Percentiles rank a stretch among this genome's conserved stretches.
Evolutionary conservation across 2,797 vertebrate species (phyloP).

Genomic region (Echeneis naucrates): DNA sequence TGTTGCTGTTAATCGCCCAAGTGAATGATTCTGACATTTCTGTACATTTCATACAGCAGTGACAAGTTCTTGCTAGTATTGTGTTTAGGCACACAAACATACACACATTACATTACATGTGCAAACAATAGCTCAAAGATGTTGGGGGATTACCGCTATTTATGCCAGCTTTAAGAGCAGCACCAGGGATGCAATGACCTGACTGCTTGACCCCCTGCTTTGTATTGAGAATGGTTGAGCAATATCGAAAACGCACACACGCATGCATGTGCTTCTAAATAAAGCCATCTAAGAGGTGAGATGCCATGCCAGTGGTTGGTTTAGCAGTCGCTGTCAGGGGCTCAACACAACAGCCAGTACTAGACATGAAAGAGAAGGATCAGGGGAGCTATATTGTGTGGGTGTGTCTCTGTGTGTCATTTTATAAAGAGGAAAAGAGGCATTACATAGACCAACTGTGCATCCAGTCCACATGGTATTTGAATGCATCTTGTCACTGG

Average conservation of each 20-base stretch:
- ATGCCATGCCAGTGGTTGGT: slow-evolving; percentile 21
- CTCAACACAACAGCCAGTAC: slow-evolving; percentile 42
- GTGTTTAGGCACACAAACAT: neutral
- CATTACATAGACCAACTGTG: slow-evolving; percentile 11
- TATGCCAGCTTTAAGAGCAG: neutral
- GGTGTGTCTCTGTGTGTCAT: slow-evolving; percentile 10
- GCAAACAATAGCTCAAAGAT: neutral
- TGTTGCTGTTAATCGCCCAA: slow-evolving; percentile 32
- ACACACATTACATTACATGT: neutral
- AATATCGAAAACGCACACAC: slow-evolving; percentile 4
- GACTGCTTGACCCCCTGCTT: slow-evolving; percentile 5
- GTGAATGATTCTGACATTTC: slow-evolving; percentile 11
- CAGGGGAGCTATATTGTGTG: neutral
- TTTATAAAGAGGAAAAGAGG: neutral
- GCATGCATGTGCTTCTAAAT: slow-evolving; percentile 15
- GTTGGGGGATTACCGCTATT: neutral
- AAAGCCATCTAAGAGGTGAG: slow-evolving; percentile 37
- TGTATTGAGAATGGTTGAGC: slow-evolving; percentile 16
- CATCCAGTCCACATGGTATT: slow-evolving; percentile 15
- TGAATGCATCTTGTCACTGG: slow-evolving; percentile 36
- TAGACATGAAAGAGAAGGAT: slow-evolving; percentile 47
- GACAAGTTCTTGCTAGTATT: neutral
- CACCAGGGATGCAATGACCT: neutral
- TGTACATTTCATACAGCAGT: slow-evolving; percentile 18
- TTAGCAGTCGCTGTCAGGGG: slow-evolving; percentile 44